Conservation (phyloP, 2,888 invertebrate species). For the Caenorhabditis uteleia region DNA sequence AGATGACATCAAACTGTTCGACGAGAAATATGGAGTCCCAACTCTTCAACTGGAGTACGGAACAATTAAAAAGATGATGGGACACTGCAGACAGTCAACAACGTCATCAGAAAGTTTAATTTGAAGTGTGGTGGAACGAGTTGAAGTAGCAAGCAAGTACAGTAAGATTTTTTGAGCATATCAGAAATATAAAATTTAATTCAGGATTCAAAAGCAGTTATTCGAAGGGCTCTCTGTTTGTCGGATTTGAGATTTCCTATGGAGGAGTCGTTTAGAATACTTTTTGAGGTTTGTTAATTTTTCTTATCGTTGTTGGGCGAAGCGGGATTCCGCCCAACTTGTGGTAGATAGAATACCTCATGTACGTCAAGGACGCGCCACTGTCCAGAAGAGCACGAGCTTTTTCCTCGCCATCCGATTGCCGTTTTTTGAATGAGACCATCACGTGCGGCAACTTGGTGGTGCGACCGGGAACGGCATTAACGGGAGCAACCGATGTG, state of each 20-base stretch:
- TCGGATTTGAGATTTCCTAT: constrained; percentile 47
- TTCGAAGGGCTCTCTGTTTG: constrained; percentile 25
- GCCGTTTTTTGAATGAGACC: too few species aligned
- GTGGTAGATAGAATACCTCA: too few species aligned
- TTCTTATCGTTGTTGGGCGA: too few species aligned
- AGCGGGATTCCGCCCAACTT: too few species aligned
- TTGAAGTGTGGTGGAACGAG: constrained; percentile 41
- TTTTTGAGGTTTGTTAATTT: too few species aligned
- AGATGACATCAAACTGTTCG: constrained; percentile 34
- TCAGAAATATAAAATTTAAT: background rate
- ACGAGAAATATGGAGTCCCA: constrained; percentile 22
- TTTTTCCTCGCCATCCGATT: too few species aligned
- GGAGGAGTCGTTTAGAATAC: constrained; percentile 34
- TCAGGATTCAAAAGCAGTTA: constrained; percentile 2
- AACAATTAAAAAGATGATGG: constrained; percentile 15
- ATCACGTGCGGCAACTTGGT: too few species aligned
- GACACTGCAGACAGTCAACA: constrained; percentile 30
- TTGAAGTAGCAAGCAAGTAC: constrained; percentile 8
- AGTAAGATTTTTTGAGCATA: background rate
- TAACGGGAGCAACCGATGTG: too few species aligned
- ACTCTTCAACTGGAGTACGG: constrained; percentile 23
- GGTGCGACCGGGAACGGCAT: too few species aligned
- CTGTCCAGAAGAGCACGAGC: too few species aligned
- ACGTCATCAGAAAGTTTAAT: constrained; percentile 46
- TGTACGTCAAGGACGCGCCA: too few species aligned